Conservation (phyloP, 2,888 invertebrate genomes). For the Pediacus dermestoides region DNA sequence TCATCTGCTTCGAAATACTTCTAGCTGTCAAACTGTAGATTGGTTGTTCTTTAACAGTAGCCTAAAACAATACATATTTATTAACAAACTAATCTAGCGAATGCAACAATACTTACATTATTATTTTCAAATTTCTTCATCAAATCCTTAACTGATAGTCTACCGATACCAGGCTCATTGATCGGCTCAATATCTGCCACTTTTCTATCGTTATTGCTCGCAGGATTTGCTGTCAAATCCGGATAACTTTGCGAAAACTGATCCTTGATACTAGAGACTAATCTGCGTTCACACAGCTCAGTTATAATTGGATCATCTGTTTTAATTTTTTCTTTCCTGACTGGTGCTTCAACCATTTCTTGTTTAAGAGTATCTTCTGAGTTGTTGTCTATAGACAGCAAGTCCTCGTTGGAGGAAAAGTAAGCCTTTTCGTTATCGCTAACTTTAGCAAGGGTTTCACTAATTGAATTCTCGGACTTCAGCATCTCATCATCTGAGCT, state of each 20-base stretch:
- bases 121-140: conserved; percentile 37
- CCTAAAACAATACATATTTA: conserved; percentile 17
- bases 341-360: not conserved
- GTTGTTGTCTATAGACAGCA: not conserved
- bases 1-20: conserved; percentile 71
- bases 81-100: conserved; percentile 2
- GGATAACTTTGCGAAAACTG: conserved; percentile 37
- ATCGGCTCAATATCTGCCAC: too few relatives aligned
- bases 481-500: not conserved
- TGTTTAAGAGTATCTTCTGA: not conserved
- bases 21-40: conserved; percentile 77
- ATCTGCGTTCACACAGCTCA: conserved; percentile 32
- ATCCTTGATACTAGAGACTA: conserved; percentile 36
- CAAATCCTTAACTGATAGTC: conserved; percentile 38
- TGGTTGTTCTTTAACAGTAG: conserved; percentile 47
- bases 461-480: not conserved
- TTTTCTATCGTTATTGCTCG: conserved; percentile 8
- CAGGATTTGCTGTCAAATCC: conserved; percentile 23
- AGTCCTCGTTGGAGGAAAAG: not conserved
- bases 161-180: too few relatives aligned
- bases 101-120: conserved; percentile 31
- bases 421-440: not conserved
- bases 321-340: conserved; percentile 4
- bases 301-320: conserved; percentile 27
- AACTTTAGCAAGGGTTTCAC: not conserved